A percentile compares a stretch with the other conserved stretches of the same genome.
Conservation (phyloP, 2,113 vertebrate species). For the Pseudopipra pipra region DNA sequence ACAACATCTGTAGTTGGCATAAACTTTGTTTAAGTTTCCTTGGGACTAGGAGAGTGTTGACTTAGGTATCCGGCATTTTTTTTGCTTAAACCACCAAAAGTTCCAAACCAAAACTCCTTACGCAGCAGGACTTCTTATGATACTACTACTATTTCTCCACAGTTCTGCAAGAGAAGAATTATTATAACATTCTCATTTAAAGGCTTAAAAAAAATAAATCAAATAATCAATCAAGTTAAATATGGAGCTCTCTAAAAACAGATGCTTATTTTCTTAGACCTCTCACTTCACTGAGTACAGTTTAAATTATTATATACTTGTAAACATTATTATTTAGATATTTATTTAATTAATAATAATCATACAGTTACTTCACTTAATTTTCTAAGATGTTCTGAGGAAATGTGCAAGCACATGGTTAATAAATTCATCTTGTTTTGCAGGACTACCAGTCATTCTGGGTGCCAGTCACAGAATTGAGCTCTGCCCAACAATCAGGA, state of each 20-base stretch:
- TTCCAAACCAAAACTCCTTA: slow-evolving; percentile 21
- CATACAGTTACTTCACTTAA: background rate
- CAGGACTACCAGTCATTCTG: slow-evolving; percentile 80
- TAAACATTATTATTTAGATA: background rate
- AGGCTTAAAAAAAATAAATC: background rate
- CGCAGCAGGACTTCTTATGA: background rate
- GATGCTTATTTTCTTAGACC: background rate
- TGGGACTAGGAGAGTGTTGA: slow-evolving; percentile 6
- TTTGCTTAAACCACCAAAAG: slow-evolving; percentile 36
- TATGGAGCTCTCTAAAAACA: background rate
- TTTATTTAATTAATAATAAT: background rate
- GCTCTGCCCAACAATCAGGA: slow-evolving; percentile 77
- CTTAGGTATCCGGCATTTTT: slow-evolving; percentile 8
- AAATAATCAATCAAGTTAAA: background rate
- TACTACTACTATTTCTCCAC: slow-evolving; percentile 13
- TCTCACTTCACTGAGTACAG: background rate
- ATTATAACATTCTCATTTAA: background rate
- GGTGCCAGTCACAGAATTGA: slow-evolving; percentile 73
- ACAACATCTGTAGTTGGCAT: background rate
- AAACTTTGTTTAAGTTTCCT: slow-evolving; percentile 28
- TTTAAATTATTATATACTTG: background rate
- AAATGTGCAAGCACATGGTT: background rate
- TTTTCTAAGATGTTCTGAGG: background rate
- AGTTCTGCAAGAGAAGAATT: background rate
- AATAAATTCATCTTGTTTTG: slow-evolving; percentile 26